Evolutionary conservation across 1,140 invertebrate genomes (phyloP), one percentile per base, ranked within the genome.

Genomic region (Micrasema longulum): DNA sequence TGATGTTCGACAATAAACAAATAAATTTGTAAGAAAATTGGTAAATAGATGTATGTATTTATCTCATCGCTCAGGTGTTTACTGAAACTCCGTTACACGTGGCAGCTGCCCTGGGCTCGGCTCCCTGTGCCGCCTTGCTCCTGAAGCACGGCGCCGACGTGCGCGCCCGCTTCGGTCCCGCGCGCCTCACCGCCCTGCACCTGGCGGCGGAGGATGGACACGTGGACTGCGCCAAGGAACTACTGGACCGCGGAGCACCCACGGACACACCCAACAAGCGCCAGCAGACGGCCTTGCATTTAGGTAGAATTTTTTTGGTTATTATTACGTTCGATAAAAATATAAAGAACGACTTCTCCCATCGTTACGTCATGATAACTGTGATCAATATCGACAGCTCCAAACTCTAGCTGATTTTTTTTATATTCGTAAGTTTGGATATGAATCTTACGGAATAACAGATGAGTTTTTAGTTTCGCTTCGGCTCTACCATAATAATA

Each of bases 61-160:
- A n/a, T n/a, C n/a, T n/a, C n/a, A n/a, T n/a, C 18, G n/a, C 18
- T 10, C 67, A 90, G 88, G 89, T 93, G 22, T 93, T 90, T 74
- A 93, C 91, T 3, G 93, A 95, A 83, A 94, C 93, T 0, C 93
- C 94, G 0, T 79, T 96, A 3, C 94, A 95, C 73, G 89, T 95
- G 2, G 93, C 93, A 9, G 91, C 92, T 14, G 88, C 90, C 48
- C 81, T 92, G 35, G 93, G 93, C 9, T 89, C 89, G 26, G 82
- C 87, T 0, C 83, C 84, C 57, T 92, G 91, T 77, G 84, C 93
- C 3, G 88, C 89, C 77, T 77, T 94, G 16, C 81, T 95, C 1
- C 81, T 95, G 26, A 85, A 85, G 57, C 85, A 91, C 69, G 92
- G 92, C 16, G 93, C 93, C 2, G 92, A 94, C 76, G 91, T 93